Percentiles rank a stretch among this genome's conserved stretches.
phyloP scores from a whole-genome alignment of 2,888 invertebrate genomes.

The Pristionchus exspectatus region DNA sequence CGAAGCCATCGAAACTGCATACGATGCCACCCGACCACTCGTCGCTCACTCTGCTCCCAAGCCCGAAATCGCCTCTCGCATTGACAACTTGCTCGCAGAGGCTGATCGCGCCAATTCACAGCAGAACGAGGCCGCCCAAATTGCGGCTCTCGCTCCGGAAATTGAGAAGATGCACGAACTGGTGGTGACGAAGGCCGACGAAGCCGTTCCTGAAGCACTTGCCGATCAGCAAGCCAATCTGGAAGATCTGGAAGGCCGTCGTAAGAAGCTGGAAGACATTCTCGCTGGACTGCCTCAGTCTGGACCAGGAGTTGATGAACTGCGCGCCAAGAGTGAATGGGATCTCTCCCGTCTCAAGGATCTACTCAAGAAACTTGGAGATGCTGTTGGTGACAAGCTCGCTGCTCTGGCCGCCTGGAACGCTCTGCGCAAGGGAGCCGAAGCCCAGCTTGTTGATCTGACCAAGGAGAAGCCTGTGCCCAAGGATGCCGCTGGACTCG shows the following conservation, averaged over 20 bases:
- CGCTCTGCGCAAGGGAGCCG: slow-evolving; percentile 65
- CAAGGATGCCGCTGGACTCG: slow-evolving; percentile 47
- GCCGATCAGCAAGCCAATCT: slow-evolving; percentile 63
- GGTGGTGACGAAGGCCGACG: slow-evolving; percentile 56
- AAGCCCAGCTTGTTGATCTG: slow-evolving; percentile 59
- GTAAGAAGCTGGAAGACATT: slow-evolving; percentile 62
- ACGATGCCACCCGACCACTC: neutral
- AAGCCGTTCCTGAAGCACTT: slow-evolving; percentile 60
- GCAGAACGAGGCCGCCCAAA: slow-evolving; percentile 60
- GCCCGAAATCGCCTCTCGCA: slow-evolving; percentile 15
- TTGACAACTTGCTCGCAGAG: slow-evolving; percentile 23
- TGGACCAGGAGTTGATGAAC: slow-evolving; percentile 58
- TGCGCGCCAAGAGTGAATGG: slow-evolving; percentile 60
- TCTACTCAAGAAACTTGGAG: slow-evolving; percentile 62
- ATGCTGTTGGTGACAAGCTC: slow-evolving; percentile 66
- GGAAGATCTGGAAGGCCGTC: slow-evolving; percentile 63
- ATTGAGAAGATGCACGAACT: slow-evolving; percentile 59
- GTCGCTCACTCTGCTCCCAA: slow-evolving; percentile 39
- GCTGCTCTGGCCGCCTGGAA: slow-evolving; percentile 68
- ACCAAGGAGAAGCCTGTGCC: slow-evolving; percentile 50
- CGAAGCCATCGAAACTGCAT: slow-evolving; percentile 26
- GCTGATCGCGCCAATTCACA: slow-evolving; percentile 54
- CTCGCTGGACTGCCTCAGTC: slow-evolving; percentile 56
- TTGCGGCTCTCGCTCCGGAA: slow-evolving; percentile 62
- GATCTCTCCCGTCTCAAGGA: slow-evolving; percentile 66